Evolutionary conservation across 2,113 vertebrate species (phyloP).

Genomic region (Ceratotherium simum): DNA sequence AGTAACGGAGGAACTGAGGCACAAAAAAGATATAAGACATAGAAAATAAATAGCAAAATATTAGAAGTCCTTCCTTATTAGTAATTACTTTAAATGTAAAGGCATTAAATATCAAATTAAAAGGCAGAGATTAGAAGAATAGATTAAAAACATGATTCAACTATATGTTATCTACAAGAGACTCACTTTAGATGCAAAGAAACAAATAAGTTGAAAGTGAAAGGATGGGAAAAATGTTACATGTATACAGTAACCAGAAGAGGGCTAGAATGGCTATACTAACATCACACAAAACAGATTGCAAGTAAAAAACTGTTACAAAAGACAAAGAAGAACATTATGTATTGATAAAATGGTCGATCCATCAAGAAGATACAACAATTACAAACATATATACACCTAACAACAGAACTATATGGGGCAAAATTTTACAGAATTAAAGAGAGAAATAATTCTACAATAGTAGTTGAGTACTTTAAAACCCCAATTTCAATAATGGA

Average conservation of each 20-base stretch:
- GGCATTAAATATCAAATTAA: background rate
- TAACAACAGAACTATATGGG: background rate
- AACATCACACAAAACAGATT: background rate
- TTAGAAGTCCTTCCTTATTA: background rate
- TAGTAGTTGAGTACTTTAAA: background rate
- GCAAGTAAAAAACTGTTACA: background rate
- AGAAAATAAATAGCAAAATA: background rate
- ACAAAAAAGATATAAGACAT: background rate
- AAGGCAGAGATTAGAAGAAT: background rate
- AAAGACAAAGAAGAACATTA: background rate
- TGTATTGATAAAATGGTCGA: background rate
- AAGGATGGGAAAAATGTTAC: background rate
- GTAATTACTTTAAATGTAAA: background rate
- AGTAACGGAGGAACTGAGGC: background rate
- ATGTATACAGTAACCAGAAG: background rate
- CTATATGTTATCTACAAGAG: background rate
- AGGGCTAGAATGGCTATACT: background rate
- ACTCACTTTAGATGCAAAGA: slow-evolving; percentile 6
- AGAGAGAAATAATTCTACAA: background rate
- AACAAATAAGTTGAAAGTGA: background rate
- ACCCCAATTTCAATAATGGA: background rate
- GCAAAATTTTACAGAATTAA: background rate
- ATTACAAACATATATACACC: background rate
- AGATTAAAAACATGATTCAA: background rate
- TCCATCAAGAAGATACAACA: background rate